These are phyloP conservation scores for Emydocephalus ijimae DNA, from an alignment of 2,113 vertebrate species.

Conservation along the genomic window DNA sequence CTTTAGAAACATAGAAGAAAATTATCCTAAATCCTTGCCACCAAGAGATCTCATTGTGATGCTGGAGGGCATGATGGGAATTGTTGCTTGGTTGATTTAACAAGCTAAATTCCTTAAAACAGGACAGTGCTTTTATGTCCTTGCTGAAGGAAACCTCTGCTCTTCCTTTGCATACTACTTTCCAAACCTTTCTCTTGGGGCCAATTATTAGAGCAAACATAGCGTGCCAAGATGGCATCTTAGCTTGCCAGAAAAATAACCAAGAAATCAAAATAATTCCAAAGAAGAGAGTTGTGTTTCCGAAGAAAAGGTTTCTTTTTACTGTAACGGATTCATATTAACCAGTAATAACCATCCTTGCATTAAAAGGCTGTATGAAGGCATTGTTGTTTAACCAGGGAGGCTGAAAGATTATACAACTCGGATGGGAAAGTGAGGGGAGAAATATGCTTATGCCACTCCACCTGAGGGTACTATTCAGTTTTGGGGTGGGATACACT, in stretches of 20 bases:
- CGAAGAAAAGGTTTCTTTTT: background rate
- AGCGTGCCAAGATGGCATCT: background rate
- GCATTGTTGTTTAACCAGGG: background rate
- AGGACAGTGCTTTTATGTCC: background rate
- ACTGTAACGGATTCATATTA: background rate
- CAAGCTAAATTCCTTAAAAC: background rate
- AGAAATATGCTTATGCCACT: background rate
- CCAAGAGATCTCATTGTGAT: background rate
- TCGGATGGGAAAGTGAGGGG: no score
- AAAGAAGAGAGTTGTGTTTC: background rate
- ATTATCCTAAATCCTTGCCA: background rate
- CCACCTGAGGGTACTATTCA: background rate
- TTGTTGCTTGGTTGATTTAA: background rate
- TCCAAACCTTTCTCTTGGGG: background rate
- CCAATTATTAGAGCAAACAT: background rate
- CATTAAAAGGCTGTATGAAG: background rate
- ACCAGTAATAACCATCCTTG: background rate
- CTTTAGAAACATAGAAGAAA: background rate
- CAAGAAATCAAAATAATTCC: background rate
- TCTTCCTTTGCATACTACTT: background rate
- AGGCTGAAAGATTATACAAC: no score
- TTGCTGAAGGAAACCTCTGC: background rate
- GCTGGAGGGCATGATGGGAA: background rate
- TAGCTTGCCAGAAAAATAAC: background rate
- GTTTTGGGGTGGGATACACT: background rate